A percentile compares a stretch with the other conserved stretches of the same genome.
Conservation (phyloP, 2,113 vertebrate genomes). For the Andinoacara biseriatus region DNA sequence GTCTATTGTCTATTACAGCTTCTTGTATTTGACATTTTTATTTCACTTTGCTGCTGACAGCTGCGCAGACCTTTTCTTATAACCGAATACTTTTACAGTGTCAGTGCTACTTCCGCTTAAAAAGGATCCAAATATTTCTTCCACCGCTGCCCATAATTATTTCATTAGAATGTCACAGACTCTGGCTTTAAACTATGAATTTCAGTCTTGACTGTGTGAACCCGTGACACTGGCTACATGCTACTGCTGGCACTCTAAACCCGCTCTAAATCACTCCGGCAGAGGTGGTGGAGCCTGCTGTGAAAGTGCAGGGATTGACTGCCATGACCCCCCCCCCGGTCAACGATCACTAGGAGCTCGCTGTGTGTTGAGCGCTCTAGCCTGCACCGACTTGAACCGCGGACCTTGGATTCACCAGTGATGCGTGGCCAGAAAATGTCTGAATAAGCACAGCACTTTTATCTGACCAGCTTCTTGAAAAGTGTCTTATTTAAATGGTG, state of each 20-base stretch:
- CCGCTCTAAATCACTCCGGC: conserved; percentile 17
- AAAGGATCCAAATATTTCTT: not conserved
- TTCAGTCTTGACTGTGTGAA: conserved; percentile 27
- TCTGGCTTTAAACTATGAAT: conserved; percentile 30
- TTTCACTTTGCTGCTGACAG: not conserved
- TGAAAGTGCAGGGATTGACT: conserved; percentile 48
- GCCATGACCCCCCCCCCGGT: conserved; percentile 22
- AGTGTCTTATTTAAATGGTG: conserved; percentile 3
- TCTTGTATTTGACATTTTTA: not conserved
- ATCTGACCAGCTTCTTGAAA: conserved; percentile 24
- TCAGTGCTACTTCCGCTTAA: not conserved
- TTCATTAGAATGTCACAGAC: conserved; percentile 28
- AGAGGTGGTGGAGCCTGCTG: conserved; percentile 11
- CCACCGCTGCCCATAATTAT: not conserved
- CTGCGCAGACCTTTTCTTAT: not conserved
- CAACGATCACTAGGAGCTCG: conserved; percentile 12
- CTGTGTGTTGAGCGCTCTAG: conserved; percentile 11
- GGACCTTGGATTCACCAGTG: conserved; percentile 17
- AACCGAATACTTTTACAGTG: not conserved
- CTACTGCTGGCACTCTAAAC: conserved; percentile 6
- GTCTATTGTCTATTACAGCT: too few species aligned
- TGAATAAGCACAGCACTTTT: conserved; percentile 20
- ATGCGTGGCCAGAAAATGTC: not conserved
- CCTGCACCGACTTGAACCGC: conserved; percentile 7
- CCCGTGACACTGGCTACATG: conserved; percentile 23